These are phyloP conservation scores for Cyanocitta stelleri DNA, from an alignment of 2,113 vertebrate genomes.

Conservation along the genomic window DNA sequence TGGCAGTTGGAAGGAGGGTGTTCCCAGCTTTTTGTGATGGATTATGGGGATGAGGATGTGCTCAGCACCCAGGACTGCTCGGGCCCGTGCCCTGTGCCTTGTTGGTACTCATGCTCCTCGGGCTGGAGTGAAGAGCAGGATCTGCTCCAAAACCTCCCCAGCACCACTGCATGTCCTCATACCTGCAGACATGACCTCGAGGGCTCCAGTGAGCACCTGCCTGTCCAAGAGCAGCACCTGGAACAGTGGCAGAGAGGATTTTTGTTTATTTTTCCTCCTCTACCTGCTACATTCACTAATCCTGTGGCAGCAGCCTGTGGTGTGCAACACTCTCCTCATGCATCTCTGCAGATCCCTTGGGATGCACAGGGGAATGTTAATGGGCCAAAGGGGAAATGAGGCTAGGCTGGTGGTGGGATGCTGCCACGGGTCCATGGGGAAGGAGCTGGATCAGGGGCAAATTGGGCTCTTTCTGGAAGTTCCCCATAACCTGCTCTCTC, in stretches of 20 bases:
- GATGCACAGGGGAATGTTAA: background rate
- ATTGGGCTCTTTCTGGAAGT: background rate
- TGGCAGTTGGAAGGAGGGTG: background rate
- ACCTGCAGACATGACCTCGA: rapidly evolving
- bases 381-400: background rate
- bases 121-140: background rate
- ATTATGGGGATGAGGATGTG: background rate
- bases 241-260: too few species aligned
- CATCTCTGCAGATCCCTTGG: background rate
- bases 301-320: rapidly evolving
- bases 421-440: background rate
- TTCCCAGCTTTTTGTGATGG: background rate
- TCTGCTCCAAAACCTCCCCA: background rate
- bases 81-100: rapidly evolving
- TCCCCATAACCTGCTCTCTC: background rate
- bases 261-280: background rate
- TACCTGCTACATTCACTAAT: rapidly evolving
- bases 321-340: background rate
- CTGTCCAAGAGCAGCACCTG: background rate
- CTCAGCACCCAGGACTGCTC: background rate
- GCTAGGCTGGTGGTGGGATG: background rate
- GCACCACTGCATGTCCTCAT: rapidly evolving
- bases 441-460: background rate
- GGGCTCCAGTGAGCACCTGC: background rate
- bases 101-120: rapidly evolving